phyloP scores from a whole-genome alignment of 2,113 vertebrate species.

The Pseudopodoces humilis region DNA sequence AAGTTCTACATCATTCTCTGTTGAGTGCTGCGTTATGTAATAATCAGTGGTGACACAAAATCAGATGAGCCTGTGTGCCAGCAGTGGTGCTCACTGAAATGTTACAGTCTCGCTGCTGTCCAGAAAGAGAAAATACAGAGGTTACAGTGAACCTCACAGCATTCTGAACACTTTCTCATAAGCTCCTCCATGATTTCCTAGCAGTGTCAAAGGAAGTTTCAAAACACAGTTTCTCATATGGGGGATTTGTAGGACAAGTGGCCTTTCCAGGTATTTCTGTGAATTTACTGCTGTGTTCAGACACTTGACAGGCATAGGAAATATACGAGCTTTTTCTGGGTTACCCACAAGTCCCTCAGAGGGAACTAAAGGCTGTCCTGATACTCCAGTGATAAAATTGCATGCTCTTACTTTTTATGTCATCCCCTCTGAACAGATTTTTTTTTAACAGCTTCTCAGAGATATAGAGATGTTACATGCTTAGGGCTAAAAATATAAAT shows the following conservation, averaged over 20 bases:
- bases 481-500: background rate
- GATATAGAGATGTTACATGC: background rate
- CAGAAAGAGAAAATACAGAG: background rate
- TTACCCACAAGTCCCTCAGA: background rate
- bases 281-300: background rate
- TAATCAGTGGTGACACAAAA: background rate
- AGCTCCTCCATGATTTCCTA: background rate
- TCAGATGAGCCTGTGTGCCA: background rate
- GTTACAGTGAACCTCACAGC: background rate
- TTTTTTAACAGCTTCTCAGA: background rate
- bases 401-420: background rate
- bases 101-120: background rate
- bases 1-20: background rate
- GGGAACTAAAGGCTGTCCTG: background rate
- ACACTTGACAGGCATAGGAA: background rate
- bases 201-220: background rate
- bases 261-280: background rate
- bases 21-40: background rate
- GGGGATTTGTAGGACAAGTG: background rate
- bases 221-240: background rate
- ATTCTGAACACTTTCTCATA: background rate
- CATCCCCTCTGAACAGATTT: background rate
- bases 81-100: background rate
- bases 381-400: background rate
- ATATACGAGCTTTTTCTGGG: background rate